Evolutionary conservation across 2,113 vertebrate genomes (phyloP), one percentile per base, ranked within the genome.

Genomic region (Urocynchramus pylzowi): DNA sequence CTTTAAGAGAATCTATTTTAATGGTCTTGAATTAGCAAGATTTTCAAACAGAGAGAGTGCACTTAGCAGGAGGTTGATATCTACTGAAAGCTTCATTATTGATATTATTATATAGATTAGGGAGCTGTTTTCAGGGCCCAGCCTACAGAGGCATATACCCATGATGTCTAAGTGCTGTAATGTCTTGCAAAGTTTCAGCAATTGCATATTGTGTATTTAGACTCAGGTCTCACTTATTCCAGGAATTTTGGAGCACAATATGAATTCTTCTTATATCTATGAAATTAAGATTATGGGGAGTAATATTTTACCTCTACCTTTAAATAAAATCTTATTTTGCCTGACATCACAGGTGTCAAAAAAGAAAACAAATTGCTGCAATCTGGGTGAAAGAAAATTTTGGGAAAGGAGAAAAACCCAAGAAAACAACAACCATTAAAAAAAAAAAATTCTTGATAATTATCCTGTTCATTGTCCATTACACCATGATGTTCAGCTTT

Each of bases 1-100:
- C 97, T 98, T 97, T 97, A 98, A 98, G 97, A 97, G 83, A 98
- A 98, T 97, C 97, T 98, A 89, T 97, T 98, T 97, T 98, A 98
- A 98, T 98, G 95, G 96, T 91, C 85, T 94, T 96, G 96, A 98
- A 98, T 98, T 98, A 98, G 89, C 91, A 98, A 97, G 88, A 96
- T 97, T 97, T 97, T 98, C 96, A 97, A 98, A 97, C 83, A 96
- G 95, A 96, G 73, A 95, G 83, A 96, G 83, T 92, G 89, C 86
- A 97, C 96, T 97, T 98, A 97, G 96, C 95, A 93, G 97, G 96
- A 97, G 91, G 97, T 70, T 95, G 92, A 96, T 96, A 93, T 97
- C 93, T 84, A 75, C 91, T 96, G 87, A 97, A 80, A 95, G 70
- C 75, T 89, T 94, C 93, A 90, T 97, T 96, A 94, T 89, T 91